Percentiles rank a stretch among this genome's conserved stretches.
Evolutionary conservation across 2,797 vertebrate genomes (phyloP).

Genomic region (Holocentrus rufus): DNA sequence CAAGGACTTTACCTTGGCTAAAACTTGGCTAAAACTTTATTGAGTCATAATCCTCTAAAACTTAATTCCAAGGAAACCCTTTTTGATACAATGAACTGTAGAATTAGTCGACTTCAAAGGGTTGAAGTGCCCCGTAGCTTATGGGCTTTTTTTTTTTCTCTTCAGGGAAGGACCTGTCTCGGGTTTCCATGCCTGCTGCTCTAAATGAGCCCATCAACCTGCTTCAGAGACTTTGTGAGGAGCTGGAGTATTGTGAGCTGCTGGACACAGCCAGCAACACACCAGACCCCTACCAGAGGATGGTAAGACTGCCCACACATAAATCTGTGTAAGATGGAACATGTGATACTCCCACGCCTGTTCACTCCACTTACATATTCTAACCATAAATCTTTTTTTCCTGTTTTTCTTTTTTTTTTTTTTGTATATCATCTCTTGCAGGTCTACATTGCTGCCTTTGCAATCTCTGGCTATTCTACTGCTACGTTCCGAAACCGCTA

Average conservation of each 20-base stretch:
- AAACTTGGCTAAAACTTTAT: not conserved
- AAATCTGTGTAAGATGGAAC: not conserved
- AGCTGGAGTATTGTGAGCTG: constrained; percentile 91
- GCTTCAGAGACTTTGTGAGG: constrained; percentile 91
- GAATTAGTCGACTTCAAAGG: no score
- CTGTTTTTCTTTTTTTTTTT: not conserved
- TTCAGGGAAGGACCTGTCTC: constrained; percentile 89
- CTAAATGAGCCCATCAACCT: constrained; percentile 86
- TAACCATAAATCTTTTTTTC: not conserved
- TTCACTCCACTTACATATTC: not conserved
- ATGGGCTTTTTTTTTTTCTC: not conserved
- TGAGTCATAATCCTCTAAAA: no score
- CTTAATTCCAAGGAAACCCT: no score
- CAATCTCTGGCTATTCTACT: constrained; percentile 91
- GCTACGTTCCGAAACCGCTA: constrained; percentile 90
- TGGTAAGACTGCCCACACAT: constrained; percentile 77
- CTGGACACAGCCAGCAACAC: constrained; percentile 86
- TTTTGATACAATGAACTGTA: no score
- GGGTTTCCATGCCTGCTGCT: constrained; percentile 91
- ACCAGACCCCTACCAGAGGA: constrained; percentile 88
- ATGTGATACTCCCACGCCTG: no score
- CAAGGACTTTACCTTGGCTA: constrained; percentile 73
- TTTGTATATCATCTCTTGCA: constrained; percentile 49
- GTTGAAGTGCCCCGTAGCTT: no score
- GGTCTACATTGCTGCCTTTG: constrained; percentile 93